Conservation (phyloP, 1,140 invertebrate genomes). For the Acromyrmex echinatior region DNA sequence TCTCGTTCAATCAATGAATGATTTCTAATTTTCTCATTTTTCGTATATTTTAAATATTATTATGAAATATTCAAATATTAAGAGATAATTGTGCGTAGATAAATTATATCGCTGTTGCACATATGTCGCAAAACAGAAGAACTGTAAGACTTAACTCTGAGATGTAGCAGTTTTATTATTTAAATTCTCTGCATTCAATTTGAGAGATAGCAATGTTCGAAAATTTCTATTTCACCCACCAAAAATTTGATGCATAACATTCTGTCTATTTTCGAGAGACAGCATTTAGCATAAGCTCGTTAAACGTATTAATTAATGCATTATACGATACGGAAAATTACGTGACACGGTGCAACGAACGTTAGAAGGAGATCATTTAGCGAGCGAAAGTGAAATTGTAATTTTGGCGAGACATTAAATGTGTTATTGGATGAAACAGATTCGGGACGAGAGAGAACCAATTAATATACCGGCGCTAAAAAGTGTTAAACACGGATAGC, state of each 20-base stretch:
- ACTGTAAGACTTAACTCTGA: not conserved
- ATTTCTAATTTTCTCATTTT: not conserved
- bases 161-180: not conserved
- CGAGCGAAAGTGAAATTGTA: slow-evolving; percentile 53
- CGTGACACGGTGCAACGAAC: not conserved
- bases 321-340: slow-evolving; percentile 27
- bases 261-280: not conserved
- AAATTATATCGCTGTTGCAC: not conserved
- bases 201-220: not conserved
- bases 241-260: slow-evolving; percentile 2
- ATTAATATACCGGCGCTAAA: slow-evolving; percentile 59
- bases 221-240: not conserved
- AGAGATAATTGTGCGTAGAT: not conserved
- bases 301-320: slow-evolving; percentile 42
- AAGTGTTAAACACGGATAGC: slow-evolving; percentile 63
- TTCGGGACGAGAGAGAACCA: slow-evolving; percentile 47
- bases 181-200: not conserved
- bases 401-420: slow-evolving; percentile 60
- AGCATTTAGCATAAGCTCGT: slow-evolving; percentile 4
- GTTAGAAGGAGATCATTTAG: slow-evolving; percentile 41
- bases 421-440: slow-evolving; percentile 64
- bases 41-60: not conserved
- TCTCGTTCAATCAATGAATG: not conserved
- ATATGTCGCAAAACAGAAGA: not conserved
- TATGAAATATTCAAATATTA: slow-evolving; percentile 2